These are phyloP conservation scores for Premnoplex brunnescens DNA, from an alignment of 2,797 vertebrate genomes.

Conservation along the genomic window DNA sequence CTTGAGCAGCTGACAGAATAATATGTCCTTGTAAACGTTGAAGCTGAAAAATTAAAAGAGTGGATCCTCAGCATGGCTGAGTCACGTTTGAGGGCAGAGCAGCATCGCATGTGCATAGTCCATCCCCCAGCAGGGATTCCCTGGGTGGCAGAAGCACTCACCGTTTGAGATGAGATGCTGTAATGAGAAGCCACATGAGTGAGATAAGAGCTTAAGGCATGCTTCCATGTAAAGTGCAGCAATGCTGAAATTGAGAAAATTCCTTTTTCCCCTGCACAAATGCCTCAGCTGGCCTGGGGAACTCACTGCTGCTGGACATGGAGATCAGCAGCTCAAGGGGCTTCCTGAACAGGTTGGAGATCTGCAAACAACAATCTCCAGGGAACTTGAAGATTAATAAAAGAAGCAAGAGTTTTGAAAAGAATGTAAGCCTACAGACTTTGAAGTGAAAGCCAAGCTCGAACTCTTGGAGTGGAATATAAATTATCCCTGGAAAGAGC, in stretches of 20 bases:
- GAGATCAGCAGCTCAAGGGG: background rate
- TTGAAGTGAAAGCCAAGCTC: conserved; percentile 40
- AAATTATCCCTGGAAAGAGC: conserved; percentile 30
- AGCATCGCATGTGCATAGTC: background rate
- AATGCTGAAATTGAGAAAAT: background rate
- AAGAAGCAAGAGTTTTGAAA: conserved; percentile 41
- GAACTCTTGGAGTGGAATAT: background rate
- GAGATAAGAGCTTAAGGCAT: background rate
- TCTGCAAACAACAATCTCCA: background rate
- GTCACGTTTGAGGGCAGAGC: background rate
- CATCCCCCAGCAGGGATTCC: background rate
- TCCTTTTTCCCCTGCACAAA: background rate
- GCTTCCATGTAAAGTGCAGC: background rate
- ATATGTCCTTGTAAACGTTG: background rate
- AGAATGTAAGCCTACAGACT: conserved; percentile 13
- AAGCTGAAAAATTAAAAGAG: background rate
- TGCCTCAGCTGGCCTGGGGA: background rate
- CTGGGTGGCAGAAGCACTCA: background rate
- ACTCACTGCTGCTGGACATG: accelerated
- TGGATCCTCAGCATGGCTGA: background rate
- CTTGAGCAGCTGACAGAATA: background rate
- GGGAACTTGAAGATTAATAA: conserved; percentile 36
- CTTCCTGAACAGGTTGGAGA: background rate
- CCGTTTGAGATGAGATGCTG: background rate
- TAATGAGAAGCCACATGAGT: conserved; percentile 10